Conservation (phyloP, 2,113 vertebrate species). For the Etia nguti region DNA sequence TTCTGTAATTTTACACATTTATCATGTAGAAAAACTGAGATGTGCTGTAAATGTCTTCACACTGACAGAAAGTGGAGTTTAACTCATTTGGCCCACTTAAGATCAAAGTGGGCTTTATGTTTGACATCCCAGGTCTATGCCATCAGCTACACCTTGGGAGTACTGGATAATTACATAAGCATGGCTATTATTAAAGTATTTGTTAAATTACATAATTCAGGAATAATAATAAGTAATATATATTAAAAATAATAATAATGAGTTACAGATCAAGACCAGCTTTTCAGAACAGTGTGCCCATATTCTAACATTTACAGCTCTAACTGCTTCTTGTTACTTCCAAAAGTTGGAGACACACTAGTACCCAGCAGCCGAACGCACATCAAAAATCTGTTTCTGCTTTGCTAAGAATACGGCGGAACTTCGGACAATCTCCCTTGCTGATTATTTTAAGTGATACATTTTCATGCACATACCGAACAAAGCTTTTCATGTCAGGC, state of each 20-base stretch:
- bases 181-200: background rate
- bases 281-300: background rate
- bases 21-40: background rate
- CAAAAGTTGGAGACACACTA: background rate
- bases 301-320: background rate
- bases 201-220: background rate
- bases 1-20: background rate
- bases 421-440: background rate
- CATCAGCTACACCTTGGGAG: background rate
- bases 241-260: background rate
- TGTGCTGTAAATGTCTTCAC: background rate
- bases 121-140: background rate
- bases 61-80: background rate
- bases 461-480: slow-evolving; percentile 14
- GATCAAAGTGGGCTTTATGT: background rate
- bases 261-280: background rate
- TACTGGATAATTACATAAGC: background rate
- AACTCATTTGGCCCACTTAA: background rate
- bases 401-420: background rate
- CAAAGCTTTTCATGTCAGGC: slow-evolving; percentile 7
- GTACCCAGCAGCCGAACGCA: background rate
- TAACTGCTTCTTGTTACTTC: background rate
- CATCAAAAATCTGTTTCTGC: background rate
- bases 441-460: slow-evolving; percentile 23
- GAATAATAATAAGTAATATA: background rate